Percentiles rank a stretch among this genome's conserved stretches.
Conservation (phyloP, 2,113 vertebrate genomes). For the Ondatra zibethicus region DNA sequence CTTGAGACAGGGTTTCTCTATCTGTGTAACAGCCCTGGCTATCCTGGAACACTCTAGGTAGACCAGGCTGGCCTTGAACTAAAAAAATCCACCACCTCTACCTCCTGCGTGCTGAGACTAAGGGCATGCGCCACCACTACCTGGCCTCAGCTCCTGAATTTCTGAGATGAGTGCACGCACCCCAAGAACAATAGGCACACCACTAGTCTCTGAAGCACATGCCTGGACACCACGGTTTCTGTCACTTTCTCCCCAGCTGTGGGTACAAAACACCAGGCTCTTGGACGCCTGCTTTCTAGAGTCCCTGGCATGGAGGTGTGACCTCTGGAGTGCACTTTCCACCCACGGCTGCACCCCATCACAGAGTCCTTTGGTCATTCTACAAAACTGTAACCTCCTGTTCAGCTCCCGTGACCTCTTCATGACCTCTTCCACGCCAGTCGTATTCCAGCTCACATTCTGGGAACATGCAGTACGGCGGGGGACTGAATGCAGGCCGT, state of each 20-base stretch:
- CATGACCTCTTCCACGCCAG: neutral
- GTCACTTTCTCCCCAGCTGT: neutral
- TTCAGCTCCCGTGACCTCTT: too few relatives aligned
- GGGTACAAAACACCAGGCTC: neutral
- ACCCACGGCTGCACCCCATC: neutral
- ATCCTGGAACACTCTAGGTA: neutral
- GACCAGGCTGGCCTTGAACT: neutral
- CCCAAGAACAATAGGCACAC: neutral
- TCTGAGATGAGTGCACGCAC: rapidly evolving
- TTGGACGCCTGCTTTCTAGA: neutral
- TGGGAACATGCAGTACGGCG: rapidly evolving
- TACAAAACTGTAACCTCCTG: neutral
- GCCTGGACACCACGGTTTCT: neutral
- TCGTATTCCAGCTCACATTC: too few relatives aligned
- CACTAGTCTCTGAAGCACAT: neutral
- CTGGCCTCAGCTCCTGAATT: neutral
- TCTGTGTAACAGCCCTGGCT: neutral
- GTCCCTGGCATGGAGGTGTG: too few relatives aligned
- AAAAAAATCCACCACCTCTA: neutral
- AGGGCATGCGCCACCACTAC: too few relatives aligned
- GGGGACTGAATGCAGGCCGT: neutral
- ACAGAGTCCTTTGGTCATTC: neutral
- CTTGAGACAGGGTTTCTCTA: neutral
- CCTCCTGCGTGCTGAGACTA: too few relatives aligned
- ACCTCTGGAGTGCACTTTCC: neutral